These are phyloP conservation scores for Corythoichthys intestinalis DNA, from an alignment of 2,113 vertebrate genomes.

Conservation along the genomic window DNA sequence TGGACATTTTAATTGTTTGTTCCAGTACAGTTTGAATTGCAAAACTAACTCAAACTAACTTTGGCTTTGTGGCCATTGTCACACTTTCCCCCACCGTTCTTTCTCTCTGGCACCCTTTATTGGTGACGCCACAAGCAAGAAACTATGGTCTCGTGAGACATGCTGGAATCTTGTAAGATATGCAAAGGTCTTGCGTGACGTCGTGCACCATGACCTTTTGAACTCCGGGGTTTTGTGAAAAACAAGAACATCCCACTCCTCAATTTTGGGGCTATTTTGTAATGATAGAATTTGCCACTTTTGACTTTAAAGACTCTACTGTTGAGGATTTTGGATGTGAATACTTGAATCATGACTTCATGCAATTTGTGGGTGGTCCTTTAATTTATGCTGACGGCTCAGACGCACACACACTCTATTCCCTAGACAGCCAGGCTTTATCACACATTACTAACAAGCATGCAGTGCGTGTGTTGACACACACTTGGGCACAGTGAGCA, in stretches of 20 bases:
- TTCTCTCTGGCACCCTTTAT: not conserved
- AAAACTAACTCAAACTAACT: too few relatives aligned
- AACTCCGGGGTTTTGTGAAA: not conserved
- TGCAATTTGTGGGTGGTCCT: constrained; percentile 39
- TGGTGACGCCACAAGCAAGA: not conserved
- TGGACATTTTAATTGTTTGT: not conserved
- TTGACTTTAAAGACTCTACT: not conserved
- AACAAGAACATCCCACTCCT: not conserved
- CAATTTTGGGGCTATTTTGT: not conserved
- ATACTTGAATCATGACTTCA: not conserved
- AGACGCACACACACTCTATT: constrained; percentile 25
- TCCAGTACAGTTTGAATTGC: too few relatives aligned
- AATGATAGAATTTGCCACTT: not conserved
- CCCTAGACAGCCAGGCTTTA: constrained; percentile 30
- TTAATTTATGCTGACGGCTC: constrained; percentile 52
- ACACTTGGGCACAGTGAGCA: constrained; percentile 34
- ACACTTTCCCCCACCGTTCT: not conserved
- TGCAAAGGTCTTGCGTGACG: not conserved
- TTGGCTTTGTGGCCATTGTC: not conserved
- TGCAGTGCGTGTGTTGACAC: constrained; percentile 38
- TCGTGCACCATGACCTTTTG: not conserved
- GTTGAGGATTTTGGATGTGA: not conserved
- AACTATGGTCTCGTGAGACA: not conserved
- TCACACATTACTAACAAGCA: constrained; percentile 50
- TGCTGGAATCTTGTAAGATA: not conserved